phyloP scores from a whole-genome alignment of 2,113 vertebrate species.

The Lepisosteus osseus region DNA sequence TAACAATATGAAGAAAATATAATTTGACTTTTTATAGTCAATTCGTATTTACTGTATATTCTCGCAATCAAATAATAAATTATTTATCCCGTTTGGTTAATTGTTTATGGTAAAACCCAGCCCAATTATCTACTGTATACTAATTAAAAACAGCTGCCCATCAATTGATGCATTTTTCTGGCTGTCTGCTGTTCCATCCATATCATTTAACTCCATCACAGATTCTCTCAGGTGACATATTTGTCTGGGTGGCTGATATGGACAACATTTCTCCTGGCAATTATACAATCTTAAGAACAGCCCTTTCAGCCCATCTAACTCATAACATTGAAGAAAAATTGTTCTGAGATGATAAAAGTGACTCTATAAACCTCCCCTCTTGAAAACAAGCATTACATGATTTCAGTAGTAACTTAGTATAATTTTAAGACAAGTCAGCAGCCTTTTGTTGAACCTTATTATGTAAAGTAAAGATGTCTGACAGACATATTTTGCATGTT shows the following conservation, averaged over 20 bases:
- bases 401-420: slow-evolving; percentile 8
- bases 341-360: no score
- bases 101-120: slow-evolving; percentile 50
- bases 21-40: not conserved
- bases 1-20: no score
- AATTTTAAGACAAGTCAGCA: slow-evolving; percentile 3
- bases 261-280: slow-evolving; percentile 8
- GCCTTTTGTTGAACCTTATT: slow-evolving; percentile 20
- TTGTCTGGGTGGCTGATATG: slow-evolving; percentile 31
- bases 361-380: not conserved
- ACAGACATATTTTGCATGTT: slow-evolving; percentile 20
- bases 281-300: not conserved
- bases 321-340: not conserved
- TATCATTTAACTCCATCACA: slow-evolving; percentile 60
- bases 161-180: slow-evolving; percentile 64
- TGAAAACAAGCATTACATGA: not conserved
- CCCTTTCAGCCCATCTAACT: no score
- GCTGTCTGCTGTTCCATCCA: slow-evolving; percentile 55
- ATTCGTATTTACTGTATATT: not conserved
- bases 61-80: slow-evolving; percentile 47
- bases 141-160: slow-evolving; percentile 70
- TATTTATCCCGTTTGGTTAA: slow-evolving; percentile 63
- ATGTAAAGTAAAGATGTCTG: slow-evolving; percentile 25
- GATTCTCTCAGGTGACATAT: slow-evolving; percentile 48
- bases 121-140: slow-evolving; percentile 66